These are phyloP conservation scores for Drosophila bipectinata DNA, from an alignment of 1,140 invertebrate species.

Conservation along the genomic window DNA sequence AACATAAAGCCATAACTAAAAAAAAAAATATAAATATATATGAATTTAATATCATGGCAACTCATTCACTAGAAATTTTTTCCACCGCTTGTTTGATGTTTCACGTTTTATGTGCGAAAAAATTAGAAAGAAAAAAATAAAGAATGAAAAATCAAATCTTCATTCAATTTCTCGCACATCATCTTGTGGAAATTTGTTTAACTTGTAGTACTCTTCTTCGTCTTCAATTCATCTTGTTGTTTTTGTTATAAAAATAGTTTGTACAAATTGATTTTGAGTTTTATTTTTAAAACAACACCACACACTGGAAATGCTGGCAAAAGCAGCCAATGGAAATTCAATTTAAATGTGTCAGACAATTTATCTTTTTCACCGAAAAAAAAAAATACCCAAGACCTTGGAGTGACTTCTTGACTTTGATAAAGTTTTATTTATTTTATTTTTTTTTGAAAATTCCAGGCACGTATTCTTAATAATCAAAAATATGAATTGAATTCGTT, in stretches of 20 bases:
- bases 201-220: conserved; percentile 42
- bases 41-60: conserved; percentile 3
- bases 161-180: conserved; percentile 73
- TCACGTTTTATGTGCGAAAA: conserved; percentile 29
- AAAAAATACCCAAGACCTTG: conserved; percentile 2
- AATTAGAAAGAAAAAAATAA: conserved; percentile 17
- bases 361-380: conserved; percentile 49
- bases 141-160: conserved; percentile 38
- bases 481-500: conserved; percentile 29
- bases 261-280: conserved; percentile 64
- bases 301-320: conserved; percentile 17
- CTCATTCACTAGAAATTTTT: conserved; percentile 19
- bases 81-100: conserved; percentile 34
- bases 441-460: conserved; percentile 13
- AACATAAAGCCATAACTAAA: conserved; percentile 7
- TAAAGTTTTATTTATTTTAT: neutral
- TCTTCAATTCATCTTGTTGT: conserved; percentile 5
- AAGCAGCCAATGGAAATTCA: conserved; percentile 54
- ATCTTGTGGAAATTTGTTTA: conserved; percentile 63
- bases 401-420: conserved; percentile 3
- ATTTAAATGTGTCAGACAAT: conserved; percentile 74
- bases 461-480: conserved; percentile 9
- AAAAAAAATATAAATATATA: conserved; percentile 9
- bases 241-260: conserved; percentile 74
- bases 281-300: conserved; percentile 48